Percentiles rank a stretch among this genome's conserved stretches.
phyloP scores from a whole-genome alignment of 1,140 invertebrate species.

The Phocides pigmalion region DNA sequence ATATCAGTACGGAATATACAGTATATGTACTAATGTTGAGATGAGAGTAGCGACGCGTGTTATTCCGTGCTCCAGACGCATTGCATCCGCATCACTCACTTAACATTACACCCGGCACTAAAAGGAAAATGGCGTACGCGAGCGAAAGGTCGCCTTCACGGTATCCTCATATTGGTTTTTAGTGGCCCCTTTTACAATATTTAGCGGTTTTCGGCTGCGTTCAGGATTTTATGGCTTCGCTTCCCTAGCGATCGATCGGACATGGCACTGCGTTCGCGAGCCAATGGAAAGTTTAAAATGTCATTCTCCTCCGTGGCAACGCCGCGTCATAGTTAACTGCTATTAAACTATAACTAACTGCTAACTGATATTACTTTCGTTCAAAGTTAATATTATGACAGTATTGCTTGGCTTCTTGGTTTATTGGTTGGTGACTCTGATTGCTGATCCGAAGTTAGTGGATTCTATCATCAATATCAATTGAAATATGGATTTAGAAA shows the following conservation, averaged over 20 bases:
- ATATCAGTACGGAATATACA: background rate
- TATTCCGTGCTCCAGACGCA: conserved; percentile 24
- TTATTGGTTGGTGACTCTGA: too few species aligned
- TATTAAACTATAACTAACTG: conserved; percentile 10
- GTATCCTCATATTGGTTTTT: conserved; percentile 17
- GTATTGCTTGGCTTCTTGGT: too few species aligned
- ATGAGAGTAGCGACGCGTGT: background rate
- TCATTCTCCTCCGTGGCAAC: conserved; percentile 2
- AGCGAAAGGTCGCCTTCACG: conserved; percentile 18
- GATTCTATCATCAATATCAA: too few species aligned
- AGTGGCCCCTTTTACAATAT: conserved; percentile 30
- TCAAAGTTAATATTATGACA: background rate
- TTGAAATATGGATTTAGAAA: too few species aligned
- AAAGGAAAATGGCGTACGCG: conserved; percentile 18
- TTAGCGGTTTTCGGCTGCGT: conserved; percentile 31
- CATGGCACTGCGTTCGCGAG: conserved; percentile 17
- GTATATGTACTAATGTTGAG: conserved; percentile 2
- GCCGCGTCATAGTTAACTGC: background rate
- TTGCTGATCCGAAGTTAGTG: too few species aligned
- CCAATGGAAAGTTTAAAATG: conserved; percentile 28
- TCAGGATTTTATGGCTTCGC: conserved; percentile 30
- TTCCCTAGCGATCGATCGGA: conserved; percentile 20
- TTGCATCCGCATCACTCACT: conserved; percentile 23
- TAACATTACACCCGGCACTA: conserved; percentile 12
- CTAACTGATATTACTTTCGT: background rate